These are phyloP conservation scores for Nannospalax galili DNA, from an alignment of 2,113 vertebrate species.

Conservation along the genomic window DNA sequence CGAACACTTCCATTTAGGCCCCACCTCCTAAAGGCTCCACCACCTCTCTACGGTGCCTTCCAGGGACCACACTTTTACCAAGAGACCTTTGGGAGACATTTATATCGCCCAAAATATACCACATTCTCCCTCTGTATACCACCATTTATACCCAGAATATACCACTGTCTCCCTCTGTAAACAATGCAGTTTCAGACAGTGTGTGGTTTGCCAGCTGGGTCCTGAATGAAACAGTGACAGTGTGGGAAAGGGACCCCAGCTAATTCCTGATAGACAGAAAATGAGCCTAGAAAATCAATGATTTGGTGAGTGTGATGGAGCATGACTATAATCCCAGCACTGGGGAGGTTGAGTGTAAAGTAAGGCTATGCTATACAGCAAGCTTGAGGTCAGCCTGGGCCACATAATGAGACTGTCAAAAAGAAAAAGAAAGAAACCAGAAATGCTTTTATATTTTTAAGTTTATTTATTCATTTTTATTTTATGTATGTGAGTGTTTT, in stretches of 20 bases:
- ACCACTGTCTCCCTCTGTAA: not conserved
- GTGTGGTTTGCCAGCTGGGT: not conserved
- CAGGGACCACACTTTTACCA: not conserved
- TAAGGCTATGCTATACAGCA: not conserved
- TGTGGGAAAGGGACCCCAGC: not conserved
- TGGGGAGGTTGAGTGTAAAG: not conserved
- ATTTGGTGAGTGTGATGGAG: not conserved
- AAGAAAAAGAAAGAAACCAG: not conserved
- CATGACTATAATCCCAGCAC: not conserved
- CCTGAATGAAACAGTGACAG: not conserved
- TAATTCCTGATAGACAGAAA: not conserved
- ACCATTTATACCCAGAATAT: not conserved
- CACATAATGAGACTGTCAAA: not conserved
- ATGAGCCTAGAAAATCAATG: not conserved
- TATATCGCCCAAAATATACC: not conserved
- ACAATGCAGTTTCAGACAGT: not conserved
- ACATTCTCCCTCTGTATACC: no score
- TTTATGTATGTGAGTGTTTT: no score
- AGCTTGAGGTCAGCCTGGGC: not conserved
- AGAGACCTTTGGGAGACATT: not conserved
- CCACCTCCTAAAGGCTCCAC: not conserved
- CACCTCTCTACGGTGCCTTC: not conserved
- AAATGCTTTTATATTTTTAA: not conserved
- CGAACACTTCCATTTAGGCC: not conserved
- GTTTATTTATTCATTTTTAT: no score